These are phyloP conservation scores for Stenolophus ochropezus DNA, from an alignment of 2,888 invertebrate genomes.

Conservation along the genomic window DNA sequence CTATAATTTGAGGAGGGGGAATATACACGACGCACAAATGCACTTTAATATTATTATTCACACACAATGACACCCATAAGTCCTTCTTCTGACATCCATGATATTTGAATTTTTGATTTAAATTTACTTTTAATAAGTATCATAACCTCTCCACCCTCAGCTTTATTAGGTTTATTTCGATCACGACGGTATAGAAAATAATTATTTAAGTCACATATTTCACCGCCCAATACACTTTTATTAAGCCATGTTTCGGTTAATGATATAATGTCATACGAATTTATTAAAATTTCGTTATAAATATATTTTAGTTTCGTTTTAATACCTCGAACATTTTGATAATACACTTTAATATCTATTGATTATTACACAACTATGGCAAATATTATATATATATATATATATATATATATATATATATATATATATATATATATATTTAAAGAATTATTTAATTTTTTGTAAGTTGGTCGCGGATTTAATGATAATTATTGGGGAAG, in stretches of 20 bases:
- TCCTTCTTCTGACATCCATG: not conserved
- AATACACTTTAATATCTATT: not conserved
- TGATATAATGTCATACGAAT: not conserved
- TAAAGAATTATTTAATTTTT: not conserved
- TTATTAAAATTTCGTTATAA: not conserved
- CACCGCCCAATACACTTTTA: not conserved
- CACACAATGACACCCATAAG: not conserved
- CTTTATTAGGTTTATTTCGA: not conserved
- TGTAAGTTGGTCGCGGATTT: not conserved
- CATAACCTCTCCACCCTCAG: not conserved
- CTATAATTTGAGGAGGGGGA: not conserved
- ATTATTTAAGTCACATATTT: slow-evolving; percentile 12
- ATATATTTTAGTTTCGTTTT: not conserved
- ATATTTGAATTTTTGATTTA: not conserved
- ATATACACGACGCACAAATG: not conserved
- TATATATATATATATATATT: not conserved
- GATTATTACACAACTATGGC: not conserved
- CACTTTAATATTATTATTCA: not conserved
- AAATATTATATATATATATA: no score
- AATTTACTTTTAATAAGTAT: not conserved
- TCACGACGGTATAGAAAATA: not conserved
- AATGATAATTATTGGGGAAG: not conserved
- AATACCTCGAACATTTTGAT: not conserved
- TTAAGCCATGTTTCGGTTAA: slow-evolving; percentile 1
- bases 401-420: not conserved